These are phyloP conservation scores for Otis tarda DNA, from an alignment of 2,113 vertebrate genomes.

Conservation along the genomic window DNA sequence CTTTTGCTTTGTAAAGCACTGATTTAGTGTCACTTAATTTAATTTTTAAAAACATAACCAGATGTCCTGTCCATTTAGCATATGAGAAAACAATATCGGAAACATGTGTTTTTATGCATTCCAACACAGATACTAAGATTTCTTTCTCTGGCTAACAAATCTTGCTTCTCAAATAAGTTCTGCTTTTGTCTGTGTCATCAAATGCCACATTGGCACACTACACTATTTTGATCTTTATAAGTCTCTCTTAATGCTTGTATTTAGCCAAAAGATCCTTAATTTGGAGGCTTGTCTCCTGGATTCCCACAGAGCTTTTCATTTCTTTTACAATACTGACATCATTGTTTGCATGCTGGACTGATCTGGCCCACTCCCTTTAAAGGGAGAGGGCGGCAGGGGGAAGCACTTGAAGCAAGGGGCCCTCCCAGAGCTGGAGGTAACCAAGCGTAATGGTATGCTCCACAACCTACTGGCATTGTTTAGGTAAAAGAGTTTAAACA, in stretches of 20 bases:
- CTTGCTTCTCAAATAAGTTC: not conserved
- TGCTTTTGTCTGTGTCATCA: conserved; percentile 16
- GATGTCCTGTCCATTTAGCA: conserved; percentile 52
- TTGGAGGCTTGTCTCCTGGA: not conserved
- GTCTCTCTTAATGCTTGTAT: not conserved
- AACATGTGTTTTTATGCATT: conserved; percentile 49
- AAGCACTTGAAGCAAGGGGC: not conserved
- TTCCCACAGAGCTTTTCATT: conserved; percentile 35
- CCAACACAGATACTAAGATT: not conserved
- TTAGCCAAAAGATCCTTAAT: conserved; percentile 1
- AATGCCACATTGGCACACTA: not conserved
- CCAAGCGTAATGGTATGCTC: not conserved
- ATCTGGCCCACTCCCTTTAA: not conserved
- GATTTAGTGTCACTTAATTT: conserved; percentile 62
- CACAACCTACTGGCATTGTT: not conserved
- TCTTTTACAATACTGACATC: conserved; percentile 36
- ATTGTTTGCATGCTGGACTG: conserved; percentile 2
- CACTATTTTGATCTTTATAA: not conserved
- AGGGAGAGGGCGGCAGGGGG: accelerated
- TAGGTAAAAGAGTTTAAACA: not conserved
- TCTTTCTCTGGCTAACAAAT: not conserved
- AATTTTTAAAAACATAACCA: conserved; percentile 60
- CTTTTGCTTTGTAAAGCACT: conserved; percentile 50
- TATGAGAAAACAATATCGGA: conserved; percentile 44
- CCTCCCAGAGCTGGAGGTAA: not conserved